Conservation (phyloP, 2,888 invertebrate genomes). For the Notodonta ziczac region DNA sequence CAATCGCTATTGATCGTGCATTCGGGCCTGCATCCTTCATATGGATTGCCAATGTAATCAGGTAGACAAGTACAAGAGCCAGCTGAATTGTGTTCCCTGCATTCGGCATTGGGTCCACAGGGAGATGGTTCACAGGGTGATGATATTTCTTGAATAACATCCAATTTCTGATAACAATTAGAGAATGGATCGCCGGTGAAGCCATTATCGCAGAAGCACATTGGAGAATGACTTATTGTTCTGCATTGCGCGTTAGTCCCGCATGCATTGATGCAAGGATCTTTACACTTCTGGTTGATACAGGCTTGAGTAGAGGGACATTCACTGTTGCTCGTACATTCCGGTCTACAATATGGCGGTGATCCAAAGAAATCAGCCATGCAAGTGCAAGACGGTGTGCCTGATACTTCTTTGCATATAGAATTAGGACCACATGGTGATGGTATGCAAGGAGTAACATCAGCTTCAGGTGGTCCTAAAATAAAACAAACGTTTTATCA, state of each 20-base stretch:
- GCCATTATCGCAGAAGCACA: slow-evolving; percentile 88
- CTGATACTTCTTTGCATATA: slow-evolving; percentile 83
- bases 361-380: slow-evolving; percentile 87
- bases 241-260: slow-evolving; percentile 89
- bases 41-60: slow-evolving; percentile 91
- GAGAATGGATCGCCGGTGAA: slow-evolving; percentile 89
- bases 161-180: slow-evolving; percentile 79
- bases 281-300: slow-evolving; percentile 86
- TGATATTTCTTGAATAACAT: slow-evolving; percentile 65
- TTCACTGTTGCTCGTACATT: slow-evolving; percentile 89
- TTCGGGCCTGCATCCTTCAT: slow-evolving; percentile 91
- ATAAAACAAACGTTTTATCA: slow-evolving; percentile 10
- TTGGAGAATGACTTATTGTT: slow-evolving; percentile 90
- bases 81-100: slow-evolving; percentile 83
- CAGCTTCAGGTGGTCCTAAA: slow-evolving; percentile 77
- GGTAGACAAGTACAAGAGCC: slow-evolving; percentile 89
- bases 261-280: slow-evolving; percentile 89
- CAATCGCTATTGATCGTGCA: slow-evolving; percentile 90
- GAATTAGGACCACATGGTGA: slow-evolving; percentile 89
- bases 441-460: slow-evolving; percentile 87
- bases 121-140: slow-evolving; percentile 86
- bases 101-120: slow-evolving; percentile 87
- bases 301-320: slow-evolving; percentile 87
- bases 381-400: slow-evolving; percentile 88
- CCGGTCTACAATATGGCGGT: slow-evolving; percentile 91